Base-by-base conservation (phyloP, 2,888 invertebrate species). In the Drosophila pseudotalamancana region DNA sequence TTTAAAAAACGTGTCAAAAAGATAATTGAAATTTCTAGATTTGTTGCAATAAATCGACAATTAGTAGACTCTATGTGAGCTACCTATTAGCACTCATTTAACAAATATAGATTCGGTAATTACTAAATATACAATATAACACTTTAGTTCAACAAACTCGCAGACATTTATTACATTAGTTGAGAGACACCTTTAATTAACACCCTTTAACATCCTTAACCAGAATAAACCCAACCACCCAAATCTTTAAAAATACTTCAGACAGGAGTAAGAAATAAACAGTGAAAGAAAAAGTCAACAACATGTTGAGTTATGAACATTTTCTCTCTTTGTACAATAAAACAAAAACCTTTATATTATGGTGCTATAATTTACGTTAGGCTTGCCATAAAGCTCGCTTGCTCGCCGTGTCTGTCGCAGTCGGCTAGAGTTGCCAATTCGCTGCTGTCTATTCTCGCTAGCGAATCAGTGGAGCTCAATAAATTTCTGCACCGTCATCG, bases 401-500 rank as follows among this genome's bases (percentile, higher is more conserved):
- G 48, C n/a, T 56, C 8, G 37, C 14, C 9, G 40, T 29, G 8
- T 25, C 6, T 21, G 29, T 40, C 9, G 29, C 11, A 23, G 31
- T 23, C 9, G 16, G 19, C 12, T 34, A 27, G 54, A 60, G 43
- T 32, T 46, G 37, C 21, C 27, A 62, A 43, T 55, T 68, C 31
- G 53, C 16, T 23, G 63, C 18, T 51, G 57, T 50, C 31, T 21
- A 51, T 57, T 35, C 55, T 43, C 46, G 42, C 34, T 27, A 9
- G 16, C 45, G 46, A 79, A 75, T 61, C 73, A 68, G 77, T 40
- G 63, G 12, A 32, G 34, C 63, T 37, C 62, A 50, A n/a, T 55
- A 37, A 50, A 45, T 74, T 59, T 70, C 6, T 81, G 83, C 74
- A 55, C 8, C 34, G 86, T 84, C 83, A 84, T 85, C 83, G 72